Conservation (phyloP, 2,113 vertebrate genomes). For the Dissostichus mawsoni region DNA sequence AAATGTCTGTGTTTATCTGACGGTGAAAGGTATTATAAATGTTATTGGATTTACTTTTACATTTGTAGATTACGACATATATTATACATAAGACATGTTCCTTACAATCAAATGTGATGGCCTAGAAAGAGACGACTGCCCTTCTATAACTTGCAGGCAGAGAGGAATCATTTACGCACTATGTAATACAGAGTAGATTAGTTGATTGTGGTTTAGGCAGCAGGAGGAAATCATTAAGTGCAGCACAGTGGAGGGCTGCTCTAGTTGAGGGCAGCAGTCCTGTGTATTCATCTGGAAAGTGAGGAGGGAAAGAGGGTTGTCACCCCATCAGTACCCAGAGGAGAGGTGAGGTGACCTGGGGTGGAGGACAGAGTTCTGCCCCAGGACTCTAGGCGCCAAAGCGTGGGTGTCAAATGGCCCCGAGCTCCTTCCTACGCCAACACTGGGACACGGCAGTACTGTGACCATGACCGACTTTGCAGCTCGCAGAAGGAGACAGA, state of each 20-base stretch:
- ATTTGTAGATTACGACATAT: background rate
- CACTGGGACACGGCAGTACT: constrained; percentile 71
- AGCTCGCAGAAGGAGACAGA: constrained; percentile 75
- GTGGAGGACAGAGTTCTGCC: constrained; percentile 75
- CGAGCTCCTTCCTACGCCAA: constrained; percentile 56
- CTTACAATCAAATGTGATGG: constrained; percentile 11
- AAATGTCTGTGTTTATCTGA: constrained; percentile 8
- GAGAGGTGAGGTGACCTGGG: constrained; percentile 75
- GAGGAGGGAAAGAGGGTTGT: constrained; percentile 39
- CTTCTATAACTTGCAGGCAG: background rate
- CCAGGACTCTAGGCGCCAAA: constrained; percentile 73
- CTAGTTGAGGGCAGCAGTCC: constrained; percentile 53
- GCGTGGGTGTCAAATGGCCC: constrained; percentile 77
- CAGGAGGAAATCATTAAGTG: constrained; percentile 46
- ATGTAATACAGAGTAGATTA: constrained; percentile 32
- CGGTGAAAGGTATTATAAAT: background rate
- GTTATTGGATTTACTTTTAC: background rate
- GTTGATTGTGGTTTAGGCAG: constrained; percentile 28
- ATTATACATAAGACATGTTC: background rate
- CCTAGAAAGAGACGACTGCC: background rate
- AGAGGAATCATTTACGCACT: constrained; percentile 5
- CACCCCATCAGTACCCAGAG: constrained; percentile 71
- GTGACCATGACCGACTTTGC: constrained; percentile 84
- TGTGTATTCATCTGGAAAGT: constrained; percentile 62
- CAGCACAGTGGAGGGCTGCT: constrained; percentile 41